Conservation (phyloP, 2,888 invertebrate species). For the Stenodema calcarata region DNA sequence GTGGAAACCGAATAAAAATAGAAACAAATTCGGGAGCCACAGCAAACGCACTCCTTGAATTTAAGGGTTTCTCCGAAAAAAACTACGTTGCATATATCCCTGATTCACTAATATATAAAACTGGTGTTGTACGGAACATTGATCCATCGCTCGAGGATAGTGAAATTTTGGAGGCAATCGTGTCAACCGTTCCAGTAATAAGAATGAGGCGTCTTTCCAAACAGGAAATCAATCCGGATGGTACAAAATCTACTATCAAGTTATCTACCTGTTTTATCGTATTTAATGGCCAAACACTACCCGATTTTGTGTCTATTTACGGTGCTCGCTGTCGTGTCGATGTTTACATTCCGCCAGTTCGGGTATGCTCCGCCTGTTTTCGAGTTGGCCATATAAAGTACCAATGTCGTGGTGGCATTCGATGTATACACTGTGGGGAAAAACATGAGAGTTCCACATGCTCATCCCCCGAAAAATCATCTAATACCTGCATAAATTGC, state of each 20-base stretch:
- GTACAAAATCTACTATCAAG: background rate
- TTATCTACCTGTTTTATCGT: background rate
- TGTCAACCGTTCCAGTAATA: background rate
- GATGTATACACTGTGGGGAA: too few species aligned
- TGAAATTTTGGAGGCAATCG: background rate
- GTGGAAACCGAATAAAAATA: too few species aligned
- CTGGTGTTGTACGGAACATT: background rate
- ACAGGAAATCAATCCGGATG: background rate
- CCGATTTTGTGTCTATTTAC: background rate
- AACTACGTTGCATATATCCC: background rate
- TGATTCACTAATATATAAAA: background rate
- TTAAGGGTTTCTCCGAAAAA: background rate
- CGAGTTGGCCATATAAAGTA: too few species aligned
- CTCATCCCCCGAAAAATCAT: background rate
- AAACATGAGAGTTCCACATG: background rate
- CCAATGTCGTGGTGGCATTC: too few species aligned
- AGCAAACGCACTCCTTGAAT: too few species aligned
- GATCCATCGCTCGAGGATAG: background rate
- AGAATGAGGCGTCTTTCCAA: background rate
- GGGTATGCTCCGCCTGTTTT: background rate
- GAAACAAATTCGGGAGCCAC: too few species aligned
- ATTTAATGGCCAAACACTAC: background rate
- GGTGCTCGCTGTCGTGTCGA: too few species aligned
- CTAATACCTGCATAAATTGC: background rate
- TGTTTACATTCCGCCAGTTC: too few species aligned